Evolutionary conservation across 1,140 invertebrate species (phyloP), one percentile per base, ranked within the genome.

Genomic region (Drosophila triauraria): DNA sequence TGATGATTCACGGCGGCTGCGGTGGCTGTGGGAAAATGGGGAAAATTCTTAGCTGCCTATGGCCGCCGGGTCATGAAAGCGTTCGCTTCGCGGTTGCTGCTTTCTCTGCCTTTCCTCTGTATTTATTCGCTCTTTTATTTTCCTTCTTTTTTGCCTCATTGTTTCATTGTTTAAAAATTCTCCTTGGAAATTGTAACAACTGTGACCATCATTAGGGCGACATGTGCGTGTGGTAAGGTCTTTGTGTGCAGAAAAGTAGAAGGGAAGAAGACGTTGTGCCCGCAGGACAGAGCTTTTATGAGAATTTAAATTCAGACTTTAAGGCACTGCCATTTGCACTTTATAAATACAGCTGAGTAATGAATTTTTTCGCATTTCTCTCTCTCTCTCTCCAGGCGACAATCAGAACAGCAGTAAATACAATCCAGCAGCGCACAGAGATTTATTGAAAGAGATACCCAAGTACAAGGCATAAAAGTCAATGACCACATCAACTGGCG

Each of bases 111-210:
- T 23, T 63, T 42, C 12, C 23, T 42, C 48, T 17, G 17, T 62
- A 25, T 56, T 56, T 56, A 56, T 57, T 51, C 23, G 25, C n/a
- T 47, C 46, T 72, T 30, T 72, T 72, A 60, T 59, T 69, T 27
- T 67, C 20, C 32, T 70, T 67, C 54, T 30, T 46, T 53, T 75
- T 64, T 27, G 30, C 40, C 25, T 50, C 30, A 47, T 61, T 82
- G 44, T 60, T 68, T 82, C 74, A 82, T 87, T 69, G 72, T 72
- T 85, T 74, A 75, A 81, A 81, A 69, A 78, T 68, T 54, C 81
- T 78, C 58, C 46, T 48, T 62, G 59, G 68, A 88, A 87, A 78
- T 64, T 70, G 69, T 65, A 75, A 75, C 77, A 84, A 75, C 78
- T 90, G 77, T 67, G 77, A 77, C 64, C 84, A 77, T 54, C 59